phyloP scores from a whole-genome alignment of 2,888 invertebrate species.

The Eupithecia subfuscata region DNA sequence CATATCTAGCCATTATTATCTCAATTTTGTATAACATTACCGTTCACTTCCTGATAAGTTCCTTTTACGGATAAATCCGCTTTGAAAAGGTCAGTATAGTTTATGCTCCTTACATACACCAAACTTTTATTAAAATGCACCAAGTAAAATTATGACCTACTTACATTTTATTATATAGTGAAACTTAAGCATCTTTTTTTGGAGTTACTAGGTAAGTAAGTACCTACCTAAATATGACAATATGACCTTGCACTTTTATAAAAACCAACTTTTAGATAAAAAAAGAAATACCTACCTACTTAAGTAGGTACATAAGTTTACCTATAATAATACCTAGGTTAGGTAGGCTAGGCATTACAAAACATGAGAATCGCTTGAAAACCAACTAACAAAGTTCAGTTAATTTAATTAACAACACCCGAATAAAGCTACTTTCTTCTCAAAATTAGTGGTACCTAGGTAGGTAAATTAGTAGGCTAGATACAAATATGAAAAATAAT shows the following conservation, averaged over 20 bases:
- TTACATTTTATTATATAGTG: too few species aligned
- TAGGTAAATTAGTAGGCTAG: not conserved
- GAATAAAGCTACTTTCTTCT: not conserved
- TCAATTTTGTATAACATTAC: not conserved
- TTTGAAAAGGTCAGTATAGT: not conserved
- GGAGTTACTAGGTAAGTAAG: too few species aligned
- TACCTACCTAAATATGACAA: too few species aligned
- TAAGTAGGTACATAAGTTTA: too few species aligned
- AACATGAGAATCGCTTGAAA: not conserved
- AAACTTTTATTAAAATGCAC: not conserved
- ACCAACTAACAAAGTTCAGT: not conserved
- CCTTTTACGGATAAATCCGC: conserved; percentile 6
- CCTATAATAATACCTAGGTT: not conserved
- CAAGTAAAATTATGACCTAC: not conserved
- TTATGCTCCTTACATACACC: not conserved
- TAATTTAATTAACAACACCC: not conserved
- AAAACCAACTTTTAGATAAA: too few species aligned
- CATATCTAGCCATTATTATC: conserved; percentile 9
- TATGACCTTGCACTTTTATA: too few species aligned
- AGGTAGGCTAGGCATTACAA: not conserved
- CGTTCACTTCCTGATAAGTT: conserved; percentile 4
- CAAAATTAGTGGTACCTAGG: not conserved
- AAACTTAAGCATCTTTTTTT: too few species aligned
- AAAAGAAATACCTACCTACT: too few species aligned
- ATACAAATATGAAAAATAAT: too few species aligned